Conservation (phyloP, 1,140 invertebrate genomes). For the Aricia agestis region DNA sequence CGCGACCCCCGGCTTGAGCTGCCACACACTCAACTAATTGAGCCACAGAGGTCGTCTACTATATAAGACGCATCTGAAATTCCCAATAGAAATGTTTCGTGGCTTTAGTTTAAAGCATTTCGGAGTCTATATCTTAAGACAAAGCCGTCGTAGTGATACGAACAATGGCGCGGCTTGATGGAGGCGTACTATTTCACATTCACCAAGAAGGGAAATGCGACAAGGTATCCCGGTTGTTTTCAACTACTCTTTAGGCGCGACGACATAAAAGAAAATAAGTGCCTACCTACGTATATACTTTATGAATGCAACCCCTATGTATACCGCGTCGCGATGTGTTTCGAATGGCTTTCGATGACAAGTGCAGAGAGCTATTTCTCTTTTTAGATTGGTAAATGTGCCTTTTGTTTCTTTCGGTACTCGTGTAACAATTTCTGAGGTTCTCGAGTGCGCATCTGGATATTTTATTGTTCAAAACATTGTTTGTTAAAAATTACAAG, state of each 20-base stretch:
- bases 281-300: constrained; percentile 35
- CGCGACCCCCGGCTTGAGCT: no score
- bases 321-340: constrained; percentile 61
- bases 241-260: constrained; percentile 62
- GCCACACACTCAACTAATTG: no score
- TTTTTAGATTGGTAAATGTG: constrained; percentile 66
- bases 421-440: constrained; percentile 46
- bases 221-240: constrained; percentile 61
- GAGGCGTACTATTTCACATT: constrained; percentile 64
- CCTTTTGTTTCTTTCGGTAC: constrained; percentile 59
- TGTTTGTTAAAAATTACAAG: neutral
- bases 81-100: neutral
- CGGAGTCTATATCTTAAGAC: constrained; percentile 45
- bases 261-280: constrained; percentile 60
- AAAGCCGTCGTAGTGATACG: constrained; percentile 58
- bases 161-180: constrained; percentile 55
- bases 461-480: constrained; percentile 26
- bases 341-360: constrained; percentile 72
- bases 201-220: constrained; percentile 59
- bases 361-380: constrained; percentile 61
- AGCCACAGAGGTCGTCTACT: no score
- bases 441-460: constrained; percentile 38
- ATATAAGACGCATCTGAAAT: neutral
- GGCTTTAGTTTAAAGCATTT: constrained; percentile 18
- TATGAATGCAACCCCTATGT: constrained; percentile 49